These are phyloP conservation scores for Ibidorhyncha struthersii DNA, from an alignment of 2,113 vertebrate genomes.

Conservation along the genomic window DNA sequence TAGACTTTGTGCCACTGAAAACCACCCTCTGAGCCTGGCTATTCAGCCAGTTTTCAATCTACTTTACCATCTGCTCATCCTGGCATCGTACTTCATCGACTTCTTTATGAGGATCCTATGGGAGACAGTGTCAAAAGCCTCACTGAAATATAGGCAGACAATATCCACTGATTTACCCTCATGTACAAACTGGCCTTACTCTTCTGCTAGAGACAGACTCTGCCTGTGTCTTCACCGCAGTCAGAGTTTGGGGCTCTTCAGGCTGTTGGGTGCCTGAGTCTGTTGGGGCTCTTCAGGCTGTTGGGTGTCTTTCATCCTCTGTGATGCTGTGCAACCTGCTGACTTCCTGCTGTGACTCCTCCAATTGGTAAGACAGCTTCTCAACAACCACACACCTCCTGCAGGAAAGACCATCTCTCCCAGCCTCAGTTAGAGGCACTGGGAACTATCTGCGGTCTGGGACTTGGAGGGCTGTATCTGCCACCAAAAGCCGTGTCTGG, in stretches of 20 bases:
- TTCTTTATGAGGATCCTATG: background rate
- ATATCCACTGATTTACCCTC: background rate
- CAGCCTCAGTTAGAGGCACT: background rate
- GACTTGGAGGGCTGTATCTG: background rate
- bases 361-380: background rate
- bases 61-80: background rate
- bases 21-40: background rate
- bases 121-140: background rate
- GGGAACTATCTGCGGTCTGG: background rate
- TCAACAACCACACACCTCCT: background rate
- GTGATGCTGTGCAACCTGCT: background rate
- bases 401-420: background rate
- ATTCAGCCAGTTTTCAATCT: background rate
- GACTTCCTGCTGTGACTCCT: background rate
- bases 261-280: background rate
- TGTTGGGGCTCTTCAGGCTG: background rate
- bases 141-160: background rate
- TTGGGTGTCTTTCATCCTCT: background rate
- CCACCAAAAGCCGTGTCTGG: background rate
- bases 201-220: background rate
- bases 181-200: background rate
- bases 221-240: background rate
- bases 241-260: background rate
- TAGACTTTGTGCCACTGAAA: background rate
- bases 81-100: background rate